Evolutionary conservation across 2,113 vertebrate species (phyloP).

Genomic region (Callipepla californica): DNA sequence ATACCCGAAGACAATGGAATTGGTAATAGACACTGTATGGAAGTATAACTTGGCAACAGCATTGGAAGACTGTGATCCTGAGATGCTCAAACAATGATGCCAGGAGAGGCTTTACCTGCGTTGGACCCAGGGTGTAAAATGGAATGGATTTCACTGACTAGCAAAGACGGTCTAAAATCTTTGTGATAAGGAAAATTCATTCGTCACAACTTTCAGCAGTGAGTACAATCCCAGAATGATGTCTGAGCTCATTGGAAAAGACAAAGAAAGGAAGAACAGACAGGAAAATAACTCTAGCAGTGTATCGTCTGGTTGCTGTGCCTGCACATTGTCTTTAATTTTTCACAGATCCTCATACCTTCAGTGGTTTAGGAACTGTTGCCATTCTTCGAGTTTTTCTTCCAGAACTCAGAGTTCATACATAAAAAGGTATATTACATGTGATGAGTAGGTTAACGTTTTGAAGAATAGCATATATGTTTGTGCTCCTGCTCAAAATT

Average conservation of each 20-base stretch:
- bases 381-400: neutral
- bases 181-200: neutral
- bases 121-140: too few species aligned
- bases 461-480: neutral
- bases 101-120: too few species aligned
- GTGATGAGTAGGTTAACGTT: neutral
- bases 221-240: neutral
- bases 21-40: too few species aligned
- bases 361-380: neutral
- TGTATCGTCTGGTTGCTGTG: accelerated
- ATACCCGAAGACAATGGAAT: too few species aligned
- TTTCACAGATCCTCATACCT: neutral
- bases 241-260: neutral
- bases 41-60: too few species aligned
- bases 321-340: neutral
- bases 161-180: neutral
- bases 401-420: neutral
- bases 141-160: neutral
- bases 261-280: neutral
- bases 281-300: neutral
- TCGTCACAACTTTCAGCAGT: neutral
- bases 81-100: too few species aligned
- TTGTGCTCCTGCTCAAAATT: neutral
- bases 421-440: neutral
- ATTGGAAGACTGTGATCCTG: too few species aligned